Base-by-base conservation (phyloP, 2,888 invertebrate species). In the Drosophila nr. medialis region DNA sequence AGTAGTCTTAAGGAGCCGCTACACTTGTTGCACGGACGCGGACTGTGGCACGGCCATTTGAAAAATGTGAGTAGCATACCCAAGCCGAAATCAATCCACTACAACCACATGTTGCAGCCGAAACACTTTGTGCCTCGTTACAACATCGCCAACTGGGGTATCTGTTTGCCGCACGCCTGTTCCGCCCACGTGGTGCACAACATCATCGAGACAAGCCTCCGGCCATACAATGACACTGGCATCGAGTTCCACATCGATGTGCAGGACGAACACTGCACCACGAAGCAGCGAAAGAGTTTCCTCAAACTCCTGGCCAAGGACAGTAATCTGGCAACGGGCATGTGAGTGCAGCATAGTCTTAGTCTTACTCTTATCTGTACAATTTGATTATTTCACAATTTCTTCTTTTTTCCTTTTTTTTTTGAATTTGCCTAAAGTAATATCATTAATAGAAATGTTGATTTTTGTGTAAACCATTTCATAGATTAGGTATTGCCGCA, bases 91-190 rank as follows among this genome's bases (percentile, higher is more conserved):
- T 11, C 3, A 5, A 53, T 27, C 7, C 11, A n/a, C 29, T 10
- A 38, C 27, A 55, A 29, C 2, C 18, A 40, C 8, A 56, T 13
- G 4, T 77, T 76, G 4, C 93, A 96, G 96, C 95, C 96, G 88
- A 95, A 95, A 92, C 96, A 96, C 93, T 95, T 96, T 92, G 94
- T 95, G 91, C 96, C 96, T 63, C 95, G 95, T 86, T 96, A 96
- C 92, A 95, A 95, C 30, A 95, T 95, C 75, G 93, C 95, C 77
- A 95, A 95, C 86, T 96, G 96, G 96, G 96, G 95, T 1, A 92
- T 96, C 27, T 96, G 96, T 89, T 93, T 96, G 55, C 96, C 96
- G 1, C 94, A 95, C 5, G 94, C 94, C 13, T 96, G 96, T 89
- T 93, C 94, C 27, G 93, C 94, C 51, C 95, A 95, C 83, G 95